Evolutionary conservation across 1,140 invertebrate genomes (phyloP), one percentile per base, ranked within the genome.

Genomic region (Lamellibrachia luymesi): DNA sequence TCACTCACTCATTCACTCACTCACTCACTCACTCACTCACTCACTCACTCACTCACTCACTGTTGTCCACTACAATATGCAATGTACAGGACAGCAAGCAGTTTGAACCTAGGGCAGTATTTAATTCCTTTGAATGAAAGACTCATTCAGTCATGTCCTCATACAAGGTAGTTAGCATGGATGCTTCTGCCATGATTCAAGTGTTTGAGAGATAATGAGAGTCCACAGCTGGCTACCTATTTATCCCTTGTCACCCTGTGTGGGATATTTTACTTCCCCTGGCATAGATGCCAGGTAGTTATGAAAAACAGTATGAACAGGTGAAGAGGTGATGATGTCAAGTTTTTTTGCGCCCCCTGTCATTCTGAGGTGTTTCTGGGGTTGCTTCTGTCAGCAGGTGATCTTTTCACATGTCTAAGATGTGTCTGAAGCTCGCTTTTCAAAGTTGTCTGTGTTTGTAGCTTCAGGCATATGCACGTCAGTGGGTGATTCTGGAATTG

Each of bases 1-100:
- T 93, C 92, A 93, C 92, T 90, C 92, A 93, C 80, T 93, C 92
- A 93, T 80, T 91, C 92, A 93, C 89, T 50, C 22, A 93, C 92
- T 2, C 90, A 90, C 90, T 90, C 90, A 90, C 90, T 90, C 90
- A 90, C 90, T 90, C 90, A 90, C 90, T 90, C 90, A 90, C 90
- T 90, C 90, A 90, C 90, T 90, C 90, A 90, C 90, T 90, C 90
- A 90, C 90, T 90, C 90, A 90, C 90, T 90, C 90, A 90, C 90
- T 56, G 6, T 56, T 56, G 13, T 56, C 13, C 52, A 7, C 52
- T 56, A 56, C 13, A 6, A 56, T 38, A 38, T 38, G 38, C 52
- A 56, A 56, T 56, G 52, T 13, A 80, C 64, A 80, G 25, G 64
- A 80, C 64, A 10, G 64, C 64, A 80, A 2, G 25, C 17, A 80